A percentile compares a stretch with the other conserved stretches of the same genome.
Conservation (phyloP, 2,888 invertebrate genomes). For the Ariolimax columbianus region DNA sequence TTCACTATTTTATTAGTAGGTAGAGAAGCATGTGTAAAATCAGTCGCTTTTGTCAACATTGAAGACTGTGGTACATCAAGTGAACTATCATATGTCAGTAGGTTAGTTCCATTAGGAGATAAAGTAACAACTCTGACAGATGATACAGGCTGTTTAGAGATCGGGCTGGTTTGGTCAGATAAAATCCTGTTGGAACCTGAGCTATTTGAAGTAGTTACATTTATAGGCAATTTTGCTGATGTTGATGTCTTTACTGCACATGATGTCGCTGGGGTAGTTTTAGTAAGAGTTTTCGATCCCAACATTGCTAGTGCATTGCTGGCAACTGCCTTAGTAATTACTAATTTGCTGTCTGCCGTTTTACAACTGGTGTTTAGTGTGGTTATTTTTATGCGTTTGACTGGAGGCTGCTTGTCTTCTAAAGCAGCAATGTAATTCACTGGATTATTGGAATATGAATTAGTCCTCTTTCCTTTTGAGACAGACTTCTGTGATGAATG, state of each 20-base stretch:
- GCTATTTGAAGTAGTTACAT: not conserved
- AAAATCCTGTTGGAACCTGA: too few relatives aligned
- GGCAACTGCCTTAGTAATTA: not conserved
- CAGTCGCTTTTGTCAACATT: not conserved
- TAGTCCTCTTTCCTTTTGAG: not conserved
- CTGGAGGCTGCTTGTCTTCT: not conserved
- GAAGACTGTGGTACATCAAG: constrained; percentile 5
- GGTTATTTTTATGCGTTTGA: constrained; percentile 1
- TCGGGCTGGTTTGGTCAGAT: not conserved
- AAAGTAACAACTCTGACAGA: constrained; percentile 47
- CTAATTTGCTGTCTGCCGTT: not conserved
- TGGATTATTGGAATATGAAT: not conserved
- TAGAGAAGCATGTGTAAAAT: not conserved
- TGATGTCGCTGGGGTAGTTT: constrained; percentile 4
- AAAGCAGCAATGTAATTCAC: not conserved
- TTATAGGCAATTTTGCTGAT: not conserved
- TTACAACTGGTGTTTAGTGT: not conserved
- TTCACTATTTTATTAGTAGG: not conserved
- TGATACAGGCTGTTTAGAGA: constrained; percentile 1
- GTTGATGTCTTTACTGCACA: not conserved
- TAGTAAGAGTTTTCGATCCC: not conserved
- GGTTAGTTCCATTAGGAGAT: constrained; percentile 44
- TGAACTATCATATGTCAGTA: constrained; percentile 36
- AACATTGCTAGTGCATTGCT: not conserved
- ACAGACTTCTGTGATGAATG: not conserved